Base-by-base conservation (phyloP, 2,113 vertebrate genomes). In the Conger conger region DNA sequence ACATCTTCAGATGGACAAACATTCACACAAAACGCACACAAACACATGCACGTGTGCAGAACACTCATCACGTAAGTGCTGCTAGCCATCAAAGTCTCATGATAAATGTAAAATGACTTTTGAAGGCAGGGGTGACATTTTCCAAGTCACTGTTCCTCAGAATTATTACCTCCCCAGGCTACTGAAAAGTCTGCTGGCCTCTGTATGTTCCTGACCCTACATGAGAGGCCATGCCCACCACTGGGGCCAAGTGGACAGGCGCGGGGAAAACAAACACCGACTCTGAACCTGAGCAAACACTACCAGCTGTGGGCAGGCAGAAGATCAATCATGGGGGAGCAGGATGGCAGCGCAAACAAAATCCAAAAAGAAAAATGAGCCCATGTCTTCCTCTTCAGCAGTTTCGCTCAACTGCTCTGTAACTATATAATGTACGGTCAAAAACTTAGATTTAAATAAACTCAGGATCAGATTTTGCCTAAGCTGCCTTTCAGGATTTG, bases 1-100 rank as follows among this genome's bases (percentile, higher is more conserved):
- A 0, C 73, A 87, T 87, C 88, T 89, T 91, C 89, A 90, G 78
- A 90, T 84, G 84, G 83, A 87, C 89, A 90, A 80, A 85, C 89
- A 86, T 0, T 30, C 27, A 35, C 13, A 30, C 38, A 50, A 5
- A 83, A 87, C 87, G 81, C 0, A 87, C 86, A 86, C 86, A 87
- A 1, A 68, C 35, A 17, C 20, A 30, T 11, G 9, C 35, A 77
- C 30, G 9, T 30, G 30, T 16, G 30, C 76, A 23, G 15, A 79
- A 23, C 37, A 23, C 78, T 37, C 18, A 20, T 79, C 17, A 79
- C 1, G 35, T n/a, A 45, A 80, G 36, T 45, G 18, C 20, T 80
- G 16, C 0, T 9, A 15, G 17, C 16, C 4, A 40, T 79, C 8
- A 37, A 18, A 53, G 7, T 36, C 33, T 54, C 11, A 78, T 38